Percentiles rank a stretch among this genome's conserved stretches.
Conservation (phyloP, 2,797 vertebrate species). For the Enteromius treurensis region DNA sequence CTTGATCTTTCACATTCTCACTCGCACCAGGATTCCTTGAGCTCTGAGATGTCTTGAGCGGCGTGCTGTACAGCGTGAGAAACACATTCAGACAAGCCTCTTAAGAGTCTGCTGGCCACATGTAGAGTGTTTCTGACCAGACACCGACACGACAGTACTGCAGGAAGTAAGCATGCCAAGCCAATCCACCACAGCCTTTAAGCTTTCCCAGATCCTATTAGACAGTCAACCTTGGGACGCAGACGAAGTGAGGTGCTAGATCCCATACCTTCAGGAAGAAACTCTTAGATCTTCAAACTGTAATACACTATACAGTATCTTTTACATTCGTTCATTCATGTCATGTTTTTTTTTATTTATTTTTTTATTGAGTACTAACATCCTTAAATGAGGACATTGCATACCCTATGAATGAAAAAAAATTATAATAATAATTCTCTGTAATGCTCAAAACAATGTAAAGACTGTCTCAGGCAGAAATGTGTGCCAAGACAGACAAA, state of each 20-base stretch:
- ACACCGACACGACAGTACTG: constrained; percentile 55
- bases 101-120: constrained; percentile 25
- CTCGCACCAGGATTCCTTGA: background rate
- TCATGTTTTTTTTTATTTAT: no score
- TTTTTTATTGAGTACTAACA: no score
- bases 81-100: constrained; percentile 24
- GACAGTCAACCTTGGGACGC: constrained; percentile 60
- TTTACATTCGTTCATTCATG: no score
- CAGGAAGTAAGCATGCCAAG: constrained; percentile 56
- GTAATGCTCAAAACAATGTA: no score
- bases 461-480: no score
- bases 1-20: constrained; percentile 20
- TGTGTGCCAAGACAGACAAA: background rate
- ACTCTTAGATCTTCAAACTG: no score
- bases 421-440: no score
- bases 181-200: constrained; percentile 65
- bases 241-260: constrained; percentile 8
- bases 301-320: no score
- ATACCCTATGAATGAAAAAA: no score
- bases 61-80: constrained; percentile 42
- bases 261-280: background rate
- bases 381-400: no score
- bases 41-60: background rate
- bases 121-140: constrained; percentile 43
- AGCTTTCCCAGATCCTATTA: constrained; percentile 71